A percentile compares a stretch with the other conserved stretches of the same genome.
phyloP scores from a whole-genome alignment of 2,113 vertebrate species.

The Grus americana region DNA sequence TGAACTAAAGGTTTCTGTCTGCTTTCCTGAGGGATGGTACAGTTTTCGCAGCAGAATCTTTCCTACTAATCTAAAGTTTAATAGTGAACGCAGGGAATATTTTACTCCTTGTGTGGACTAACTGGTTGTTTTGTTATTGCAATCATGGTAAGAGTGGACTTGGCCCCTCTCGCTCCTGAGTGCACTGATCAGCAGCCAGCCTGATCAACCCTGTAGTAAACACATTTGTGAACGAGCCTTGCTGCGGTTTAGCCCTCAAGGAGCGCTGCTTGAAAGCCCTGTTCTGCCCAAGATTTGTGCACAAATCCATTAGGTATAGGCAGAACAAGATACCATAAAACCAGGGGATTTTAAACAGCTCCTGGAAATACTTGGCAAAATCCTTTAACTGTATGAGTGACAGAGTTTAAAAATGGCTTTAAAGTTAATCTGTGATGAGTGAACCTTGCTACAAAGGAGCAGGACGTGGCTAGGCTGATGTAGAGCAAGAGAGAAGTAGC shows the following conservation, averaged over 20 bases:
- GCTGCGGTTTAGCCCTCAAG: background rate
- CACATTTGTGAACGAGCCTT: background rate
- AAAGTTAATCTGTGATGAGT: background rate
- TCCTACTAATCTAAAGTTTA: background rate
- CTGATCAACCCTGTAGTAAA: background rate
- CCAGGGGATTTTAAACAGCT: background rate
- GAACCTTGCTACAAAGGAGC: background rate
- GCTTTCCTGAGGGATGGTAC: background rate
- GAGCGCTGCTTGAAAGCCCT: background rate
- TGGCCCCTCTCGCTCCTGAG: background rate
- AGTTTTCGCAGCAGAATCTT: background rate
- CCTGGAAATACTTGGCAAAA: background rate
- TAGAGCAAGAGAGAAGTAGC: background rate
- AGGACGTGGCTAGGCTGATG: background rate
- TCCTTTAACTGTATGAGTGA: background rate
- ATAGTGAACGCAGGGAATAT: background rate
- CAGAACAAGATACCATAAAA: background rate
- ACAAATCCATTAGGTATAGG: background rate
- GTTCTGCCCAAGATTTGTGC: background rate
- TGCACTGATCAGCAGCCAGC: background rate
- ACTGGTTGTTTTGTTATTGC: background rate
- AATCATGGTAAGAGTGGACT: background rate
- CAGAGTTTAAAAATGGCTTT: background rate
- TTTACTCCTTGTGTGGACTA: fast-evolving
- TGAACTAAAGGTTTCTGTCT: background rate